Evolutionary conservation across 2,113 vertebrate genomes (phyloP).

Genomic region (Gallinago jamesoni): DNA sequence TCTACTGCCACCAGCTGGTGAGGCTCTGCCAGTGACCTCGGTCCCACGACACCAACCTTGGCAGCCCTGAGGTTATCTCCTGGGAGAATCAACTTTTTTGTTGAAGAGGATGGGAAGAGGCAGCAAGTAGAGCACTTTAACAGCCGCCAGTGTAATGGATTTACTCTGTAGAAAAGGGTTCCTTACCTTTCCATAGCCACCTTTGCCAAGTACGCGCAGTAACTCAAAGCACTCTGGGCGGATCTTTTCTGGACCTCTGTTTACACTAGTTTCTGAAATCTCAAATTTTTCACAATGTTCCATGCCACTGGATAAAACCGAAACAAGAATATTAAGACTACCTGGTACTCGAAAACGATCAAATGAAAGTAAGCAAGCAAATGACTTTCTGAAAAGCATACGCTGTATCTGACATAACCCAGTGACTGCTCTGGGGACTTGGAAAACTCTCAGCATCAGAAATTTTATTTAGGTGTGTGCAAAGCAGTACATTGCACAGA

Average conservation of each 20-base stretch:
- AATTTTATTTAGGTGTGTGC: not conserved
- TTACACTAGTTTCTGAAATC: constrained; percentile 97
- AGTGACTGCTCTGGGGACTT: not conserved
- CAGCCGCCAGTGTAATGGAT: fast-evolving
- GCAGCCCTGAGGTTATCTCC: not conserved
- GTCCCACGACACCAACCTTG: fast-evolving
- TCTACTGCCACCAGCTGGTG: not conserved
- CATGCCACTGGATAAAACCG: constrained; percentile 84
- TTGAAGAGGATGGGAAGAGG: not conserved
- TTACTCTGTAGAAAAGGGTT: not conserved
- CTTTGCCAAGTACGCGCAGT: constrained; percentile 95
- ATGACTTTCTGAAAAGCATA: not conserved
- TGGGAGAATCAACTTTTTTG: not conserved
- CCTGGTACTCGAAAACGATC: not conserved
- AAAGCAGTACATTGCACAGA: not conserved
- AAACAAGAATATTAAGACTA: constrained; percentile 18
- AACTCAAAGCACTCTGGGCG: constrained; percentile 97
- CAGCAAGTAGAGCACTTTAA: not conserved
- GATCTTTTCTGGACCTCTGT: constrained; percentile 97
- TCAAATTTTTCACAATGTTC: constrained; percentile 98
- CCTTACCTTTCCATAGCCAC: constrained; percentile 97
- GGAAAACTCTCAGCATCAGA: not conserved
- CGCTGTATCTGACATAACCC: not conserved
- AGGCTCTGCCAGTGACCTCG: not conserved
- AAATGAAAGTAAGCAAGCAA: not conserved